These are phyloP conservation scores for Dasypogon diadema DNA, from an alignment of 2,888 invertebrate species.

Conservation along the genomic window DNA sequence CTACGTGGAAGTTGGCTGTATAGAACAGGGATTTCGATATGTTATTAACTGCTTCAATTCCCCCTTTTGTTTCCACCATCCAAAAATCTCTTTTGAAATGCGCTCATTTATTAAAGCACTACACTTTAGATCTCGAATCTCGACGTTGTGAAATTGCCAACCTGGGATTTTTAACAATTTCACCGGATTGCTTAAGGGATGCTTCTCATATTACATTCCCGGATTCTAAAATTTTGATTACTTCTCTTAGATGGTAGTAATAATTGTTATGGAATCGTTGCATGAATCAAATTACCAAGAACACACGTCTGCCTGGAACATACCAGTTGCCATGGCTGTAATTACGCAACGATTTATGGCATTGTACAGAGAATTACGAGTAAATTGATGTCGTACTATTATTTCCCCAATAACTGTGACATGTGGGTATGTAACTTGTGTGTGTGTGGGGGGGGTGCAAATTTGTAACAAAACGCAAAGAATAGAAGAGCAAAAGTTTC, in stretches of 20 bases:
- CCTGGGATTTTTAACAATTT: not conserved
- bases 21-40: not conserved
- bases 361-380: constrained; percentile 4
- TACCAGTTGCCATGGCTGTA: constrained; percentile 12
- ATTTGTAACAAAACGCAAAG: too few relatives aligned
- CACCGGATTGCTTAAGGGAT: not conserved
- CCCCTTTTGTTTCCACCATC: not conserved
- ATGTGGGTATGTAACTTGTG: constrained; percentile 9
- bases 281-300: constrained; percentile 28
- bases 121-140: not conserved
- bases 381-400: constrained; percentile 25
- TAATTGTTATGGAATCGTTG: constrained; percentile 31
- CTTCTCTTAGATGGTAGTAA: not conserved
- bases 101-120: constrained; percentile 7
- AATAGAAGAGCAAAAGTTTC: too few relatives aligned
- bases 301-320: constrained; percentile 3
- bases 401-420: constrained; percentile 22
- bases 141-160: too few relatives aligned
- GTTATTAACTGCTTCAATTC: constrained; percentile 11
- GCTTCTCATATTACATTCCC: not conserved
- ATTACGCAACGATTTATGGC: constrained; percentile 24
- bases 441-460: not conserved
- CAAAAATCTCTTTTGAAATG: constrained; percentile 4
- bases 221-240: constrained; percentile 21
- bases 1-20: not conserved